Evolutionary conservation across 2,113 vertebrate species (phyloP), one percentile per base, ranked within the genome.

Genomic region (Phasianus colchicus): DNA sequence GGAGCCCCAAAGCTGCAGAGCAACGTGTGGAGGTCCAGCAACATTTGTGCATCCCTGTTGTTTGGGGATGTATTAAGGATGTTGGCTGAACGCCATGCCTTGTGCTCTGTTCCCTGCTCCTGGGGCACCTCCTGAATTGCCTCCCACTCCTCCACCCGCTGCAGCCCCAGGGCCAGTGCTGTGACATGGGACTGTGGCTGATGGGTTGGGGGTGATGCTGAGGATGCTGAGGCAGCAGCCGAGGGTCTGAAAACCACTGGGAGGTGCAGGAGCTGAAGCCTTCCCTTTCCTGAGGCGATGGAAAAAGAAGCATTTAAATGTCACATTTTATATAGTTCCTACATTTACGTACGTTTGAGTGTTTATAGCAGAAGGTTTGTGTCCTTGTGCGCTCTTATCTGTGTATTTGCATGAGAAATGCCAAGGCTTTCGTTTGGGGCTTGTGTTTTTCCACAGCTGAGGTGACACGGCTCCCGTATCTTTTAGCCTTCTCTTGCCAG

Each of bases 381-480:
- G 80, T 94, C 90, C 92, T 94, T 95, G 93, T 57, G 43, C 65
- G 21, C 69, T 86, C 57, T 57, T 81, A 13, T 93, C 76, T 90
- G 45, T 66, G 84, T 89, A n/a, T 91, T 81, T 84, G 91, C 72
- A 86, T 74, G 88, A 94, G 75, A 95, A 94, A 95, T 95, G 93
- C 90, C 94, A 92, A 90, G 88, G 88, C 60, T 94, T 96, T 81
- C 79, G 88, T 87, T 16, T 12, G 52, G 80, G 77, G 54, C 72
- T 88, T 91, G 88, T 80, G 71, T 90, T 93, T 93, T 93, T 93
- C 90, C 88, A 72, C 55, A 64, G 92, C 43, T 1, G 18, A 92
- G 58, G 80, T 72, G 92, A 91, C 69, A 75, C 40, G 4, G 4
- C 48, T 94, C 45, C 76, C 63, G 3, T 69, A 50, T 54, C 2